phyloP scores from a whole-genome alignment of 2,888 invertebrate species.

The Toxonevra muliebris region DNA sequence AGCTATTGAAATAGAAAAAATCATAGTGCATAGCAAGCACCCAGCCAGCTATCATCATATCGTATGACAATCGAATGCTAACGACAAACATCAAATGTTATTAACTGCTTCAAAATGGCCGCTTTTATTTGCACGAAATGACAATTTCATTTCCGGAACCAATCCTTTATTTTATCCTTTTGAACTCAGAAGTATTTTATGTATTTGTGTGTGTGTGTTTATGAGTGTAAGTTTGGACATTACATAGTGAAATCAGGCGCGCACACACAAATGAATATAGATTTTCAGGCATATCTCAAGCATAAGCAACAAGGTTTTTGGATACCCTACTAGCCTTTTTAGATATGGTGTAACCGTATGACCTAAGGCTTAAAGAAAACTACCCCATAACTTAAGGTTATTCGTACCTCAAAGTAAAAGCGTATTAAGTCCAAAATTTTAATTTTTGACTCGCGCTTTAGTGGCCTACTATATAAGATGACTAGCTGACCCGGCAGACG shows the following conservation, averaged over 20 bases:
- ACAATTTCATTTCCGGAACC: constrained; percentile 41
- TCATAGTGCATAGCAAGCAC: neutral
- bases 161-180: constrained; percentile 32
- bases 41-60: neutral
- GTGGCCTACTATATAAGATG: no score
- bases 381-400: no score
- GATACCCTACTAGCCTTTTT: neutral
- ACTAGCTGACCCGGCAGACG: no score
- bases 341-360: no score
- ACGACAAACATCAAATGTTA: constrained; percentile 36
- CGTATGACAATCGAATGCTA: constrained; percentile 17
- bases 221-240: no score
- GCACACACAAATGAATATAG: no score
- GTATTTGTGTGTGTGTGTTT: no score
- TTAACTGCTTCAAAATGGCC: constrained; percentile 39
- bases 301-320: constrained; percentile 18
- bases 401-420: no score
- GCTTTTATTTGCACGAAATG: constrained; percentile 42
- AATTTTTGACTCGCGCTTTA: no score
- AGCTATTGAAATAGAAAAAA: neutral
- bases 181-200: neutral
- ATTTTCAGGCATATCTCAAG: constrained; percentile 18
- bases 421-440: no score
- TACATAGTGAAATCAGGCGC: no score
- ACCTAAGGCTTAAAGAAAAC: no score